Percentiles rank a stretch among this genome's conserved stretches.
phyloP scores from a whole-genome alignment of 2,113 vertebrate species.

The Orycteropus afer region DNA sequence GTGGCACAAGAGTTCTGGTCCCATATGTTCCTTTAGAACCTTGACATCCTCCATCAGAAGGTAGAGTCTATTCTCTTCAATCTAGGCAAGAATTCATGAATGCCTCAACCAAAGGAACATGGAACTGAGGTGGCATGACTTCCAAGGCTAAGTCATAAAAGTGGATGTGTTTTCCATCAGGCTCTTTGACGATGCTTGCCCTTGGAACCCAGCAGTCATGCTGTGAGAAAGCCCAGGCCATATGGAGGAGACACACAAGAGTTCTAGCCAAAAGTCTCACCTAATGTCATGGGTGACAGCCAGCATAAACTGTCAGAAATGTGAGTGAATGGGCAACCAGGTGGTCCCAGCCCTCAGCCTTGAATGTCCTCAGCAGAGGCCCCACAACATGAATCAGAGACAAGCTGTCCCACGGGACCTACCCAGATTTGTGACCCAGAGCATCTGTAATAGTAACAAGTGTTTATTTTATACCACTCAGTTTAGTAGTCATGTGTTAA shows the following conservation, averaged over 20 bases:
- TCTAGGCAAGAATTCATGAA: not conserved
- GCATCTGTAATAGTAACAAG: not conserved
- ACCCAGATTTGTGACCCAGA: not conserved
- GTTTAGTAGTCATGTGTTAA: not conserved
- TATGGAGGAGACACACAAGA: not conserved
- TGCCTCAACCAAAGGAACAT: not conserved
- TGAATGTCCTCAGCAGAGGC: not conserved
- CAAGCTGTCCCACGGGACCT: not conserved
- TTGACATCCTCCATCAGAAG: no score
- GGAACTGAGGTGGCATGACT: not conserved
- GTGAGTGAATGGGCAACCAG: not conserved
- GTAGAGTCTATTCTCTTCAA: not conserved
- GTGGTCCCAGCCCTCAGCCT: not conserved
- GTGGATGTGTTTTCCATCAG: not conserved
- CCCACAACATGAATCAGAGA: not conserved
- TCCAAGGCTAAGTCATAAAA: not conserved
- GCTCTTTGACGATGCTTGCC: not conserved
- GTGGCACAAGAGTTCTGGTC: not conserved
- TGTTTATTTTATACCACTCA: not conserved
- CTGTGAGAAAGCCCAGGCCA: not conserved
- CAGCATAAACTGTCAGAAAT: not conserved
- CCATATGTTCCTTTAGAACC: not conserved
- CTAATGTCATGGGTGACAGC: not conserved
- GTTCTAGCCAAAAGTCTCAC: not conserved
- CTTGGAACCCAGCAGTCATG: not conserved